phyloP scores from a whole-genome alignment of 2,888 invertebrate genomes.

The Calameuta filiformis region DNA sequence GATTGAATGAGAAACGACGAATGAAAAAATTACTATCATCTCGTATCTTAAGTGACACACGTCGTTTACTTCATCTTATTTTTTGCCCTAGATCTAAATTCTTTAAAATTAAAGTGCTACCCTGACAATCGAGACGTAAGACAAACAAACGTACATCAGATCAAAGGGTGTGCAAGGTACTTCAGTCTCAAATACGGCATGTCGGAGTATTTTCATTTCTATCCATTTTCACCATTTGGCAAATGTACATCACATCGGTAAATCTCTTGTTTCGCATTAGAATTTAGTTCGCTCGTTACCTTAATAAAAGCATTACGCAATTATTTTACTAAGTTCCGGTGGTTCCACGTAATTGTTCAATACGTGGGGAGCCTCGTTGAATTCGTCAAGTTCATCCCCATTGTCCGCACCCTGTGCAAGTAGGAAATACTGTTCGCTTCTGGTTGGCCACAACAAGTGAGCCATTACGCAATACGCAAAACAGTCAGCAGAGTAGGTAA shows the following conservation, averaged over 20 bases:
- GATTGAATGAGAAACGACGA: not conserved
- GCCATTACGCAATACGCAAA: conserved; percentile 95
- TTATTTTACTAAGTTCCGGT: conserved; percentile 61
- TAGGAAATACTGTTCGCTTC: conserved; percentile 91
- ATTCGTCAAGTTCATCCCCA: conserved; percentile 87
- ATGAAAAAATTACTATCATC: not conserved
- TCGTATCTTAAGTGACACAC: not conserved
- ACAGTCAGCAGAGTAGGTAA: conserved; percentile 95
- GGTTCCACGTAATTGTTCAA: conserved; percentile 71
- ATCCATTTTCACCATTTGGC: conserved; percentile 50
- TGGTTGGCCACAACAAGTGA: conserved; percentile 94
- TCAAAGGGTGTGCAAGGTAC: conserved; percentile 44
- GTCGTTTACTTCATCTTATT: not conserved
- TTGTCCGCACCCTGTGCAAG: conserved; percentile 71
- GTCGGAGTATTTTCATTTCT: conserved; percentile 43
- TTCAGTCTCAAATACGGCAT: conserved; percentile 61
- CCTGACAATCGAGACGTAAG: not conserved
- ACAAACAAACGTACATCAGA: not conserved
- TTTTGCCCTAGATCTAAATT: not conserved
- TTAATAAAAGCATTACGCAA: conserved; percentile 47
- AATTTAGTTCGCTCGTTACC: conserved; percentile 3
- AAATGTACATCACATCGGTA: conserved; percentile 55
- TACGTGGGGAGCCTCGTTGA: conserved; percentile 91
- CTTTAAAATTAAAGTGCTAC: not conserved
- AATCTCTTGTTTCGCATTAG: conserved; percentile 16